Evolutionary conservation across 2,888 invertebrate species (phyloP).

Genomic region (Ellobium chinense): DNA sequence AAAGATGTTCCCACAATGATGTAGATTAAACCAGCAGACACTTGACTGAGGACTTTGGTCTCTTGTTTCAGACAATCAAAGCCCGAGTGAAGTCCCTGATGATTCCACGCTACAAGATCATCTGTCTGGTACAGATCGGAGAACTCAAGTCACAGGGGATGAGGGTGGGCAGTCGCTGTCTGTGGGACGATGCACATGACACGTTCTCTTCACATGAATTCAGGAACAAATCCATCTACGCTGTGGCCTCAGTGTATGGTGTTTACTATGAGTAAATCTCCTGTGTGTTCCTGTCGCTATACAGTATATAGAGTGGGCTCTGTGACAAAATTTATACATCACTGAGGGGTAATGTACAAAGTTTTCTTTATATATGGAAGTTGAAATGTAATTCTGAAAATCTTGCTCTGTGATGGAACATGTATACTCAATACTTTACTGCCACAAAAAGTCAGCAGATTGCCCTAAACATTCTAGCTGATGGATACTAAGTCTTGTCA

Average conservation of each 20-base stretch:
- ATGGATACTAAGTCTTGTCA: too few species aligned
- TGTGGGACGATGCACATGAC: slow-evolving; percentile 76
- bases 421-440: too few species aligned
- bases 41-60: too few species aligned
- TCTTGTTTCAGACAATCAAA: slow-evolving; percentile 73
- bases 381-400: too few species aligned
- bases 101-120: slow-evolving; percentile 77
- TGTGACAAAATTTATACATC: too few species aligned
- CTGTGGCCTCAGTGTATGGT: slow-evolving; percentile 76
- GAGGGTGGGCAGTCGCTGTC: slow-evolving; percentile 75
- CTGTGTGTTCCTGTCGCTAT: background rate
- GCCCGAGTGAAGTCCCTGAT: slow-evolving; percentile 76
- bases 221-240: slow-evolving; percentile 76
- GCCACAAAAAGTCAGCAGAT: too few species aligned
- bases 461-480: too few species aligned
- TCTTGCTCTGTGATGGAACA: too few species aligned
- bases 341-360: too few species aligned
- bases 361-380: too few species aligned
- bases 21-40: background rate
- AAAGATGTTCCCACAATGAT: background rate
- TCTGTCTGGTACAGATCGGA: slow-evolving; percentile 77
- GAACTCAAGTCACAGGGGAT: slow-evolving; percentile 74
- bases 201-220: slow-evolving; percentile 75
- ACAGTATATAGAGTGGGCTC: too few species aligned
- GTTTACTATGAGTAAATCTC: slow-evolving; percentile 69